phyloP scores from a whole-genome alignment of 2,888 invertebrate genomes.

The Tribolium freemani region DNA sequence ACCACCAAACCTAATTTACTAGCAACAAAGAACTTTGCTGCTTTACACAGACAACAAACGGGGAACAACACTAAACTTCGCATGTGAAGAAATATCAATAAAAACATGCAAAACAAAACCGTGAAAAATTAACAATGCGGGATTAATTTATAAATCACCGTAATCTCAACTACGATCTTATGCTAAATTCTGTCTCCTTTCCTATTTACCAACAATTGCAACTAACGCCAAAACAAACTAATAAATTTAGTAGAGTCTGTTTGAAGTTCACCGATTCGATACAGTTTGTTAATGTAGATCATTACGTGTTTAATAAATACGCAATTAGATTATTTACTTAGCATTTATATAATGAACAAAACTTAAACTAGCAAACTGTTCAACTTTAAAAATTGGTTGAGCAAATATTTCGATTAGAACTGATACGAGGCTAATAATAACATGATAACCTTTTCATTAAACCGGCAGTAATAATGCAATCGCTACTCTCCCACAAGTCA shows the following conservation, averaged over 20 bases:
- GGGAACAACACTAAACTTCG: slow-evolving; percentile 6
- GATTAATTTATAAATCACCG: slow-evolving; percentile 26
- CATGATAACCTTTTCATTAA: slow-evolving; percentile 32
- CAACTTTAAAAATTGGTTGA: slow-evolving; percentile 1
- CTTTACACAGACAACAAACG: slow-evolving; percentile 24
- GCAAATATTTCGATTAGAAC: slow-evolving; percentile 18
- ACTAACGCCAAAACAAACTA: not conserved
- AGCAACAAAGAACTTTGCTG: slow-evolving; percentile 20
- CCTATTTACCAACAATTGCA: slow-evolving; percentile 2
- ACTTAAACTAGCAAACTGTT: not conserved
- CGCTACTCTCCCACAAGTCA: slow-evolving; percentile 26
- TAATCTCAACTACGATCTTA: slow-evolving; percentile 22
- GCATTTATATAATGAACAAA: not conserved
- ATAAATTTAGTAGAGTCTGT: not conserved
- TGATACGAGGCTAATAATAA: slow-evolving; percentile 10
- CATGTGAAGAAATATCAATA: slow-evolving; percentile 31
- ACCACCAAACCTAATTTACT: slow-evolving; percentile 35
- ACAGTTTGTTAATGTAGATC: not conserved
- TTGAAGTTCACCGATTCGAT: not conserved
- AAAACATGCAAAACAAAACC: slow-evolving; percentile 33
- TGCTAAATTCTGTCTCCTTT: slow-evolving; percentile 1
- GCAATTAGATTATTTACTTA: not conserved
- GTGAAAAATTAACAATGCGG: slow-evolving; percentile 5
- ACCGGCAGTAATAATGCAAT: slow-evolving; percentile 16
- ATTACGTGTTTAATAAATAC: not conserved